These are phyloP conservation scores for Daboia siamensis DNA, from an alignment of 2,113 vertebrate species.

Conservation along the genomic window DNA sequence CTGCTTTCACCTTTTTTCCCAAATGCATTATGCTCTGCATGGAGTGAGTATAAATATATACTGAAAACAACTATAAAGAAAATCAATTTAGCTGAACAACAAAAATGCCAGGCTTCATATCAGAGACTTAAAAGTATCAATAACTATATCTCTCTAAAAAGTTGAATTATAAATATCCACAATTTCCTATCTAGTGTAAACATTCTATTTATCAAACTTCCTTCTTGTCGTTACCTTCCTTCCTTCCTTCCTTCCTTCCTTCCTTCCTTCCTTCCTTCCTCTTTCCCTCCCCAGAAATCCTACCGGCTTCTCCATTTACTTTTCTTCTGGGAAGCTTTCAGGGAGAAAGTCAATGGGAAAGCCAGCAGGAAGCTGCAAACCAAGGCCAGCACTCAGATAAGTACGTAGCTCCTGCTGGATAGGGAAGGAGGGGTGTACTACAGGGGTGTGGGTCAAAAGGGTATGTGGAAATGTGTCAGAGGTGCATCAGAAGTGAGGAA, in stretches of 20 bases:
- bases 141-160: background rate
- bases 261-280: background rate
- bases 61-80: background rate
- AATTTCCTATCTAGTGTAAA: background rate
- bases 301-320: background rate
- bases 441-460: background rate
- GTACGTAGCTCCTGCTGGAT: background rate
- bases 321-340: background rate
- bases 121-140: background rate
- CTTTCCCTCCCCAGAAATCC: background rate
- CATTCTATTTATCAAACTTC: background rate
- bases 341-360: background rate
- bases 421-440: background rate
- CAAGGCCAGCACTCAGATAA: background rate
- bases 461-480: background rate
- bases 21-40: background rate
- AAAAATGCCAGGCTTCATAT: background rate
- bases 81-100: background rate
- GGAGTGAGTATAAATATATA: background rate
- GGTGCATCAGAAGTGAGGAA: background rate
- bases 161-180: background rate
- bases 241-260: no score
- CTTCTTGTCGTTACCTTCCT: background rate
- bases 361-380: background rate
- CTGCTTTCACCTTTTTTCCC: background rate